Conservation (phyloP, 2,888 invertebrate genomes). For the Hybos culiciformis region DNA sequence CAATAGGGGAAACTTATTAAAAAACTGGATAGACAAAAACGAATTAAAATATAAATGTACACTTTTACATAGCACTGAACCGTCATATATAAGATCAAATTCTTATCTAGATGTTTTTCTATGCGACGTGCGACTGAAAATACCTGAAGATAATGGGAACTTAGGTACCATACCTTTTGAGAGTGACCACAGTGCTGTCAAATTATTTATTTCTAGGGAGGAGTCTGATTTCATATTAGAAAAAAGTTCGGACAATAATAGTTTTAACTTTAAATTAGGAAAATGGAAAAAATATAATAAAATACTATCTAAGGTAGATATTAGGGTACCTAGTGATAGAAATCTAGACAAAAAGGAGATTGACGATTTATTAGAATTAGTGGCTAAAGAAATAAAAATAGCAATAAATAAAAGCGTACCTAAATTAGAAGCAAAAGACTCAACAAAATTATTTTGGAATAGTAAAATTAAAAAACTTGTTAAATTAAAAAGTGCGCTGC, state of each 20-base stretch:
- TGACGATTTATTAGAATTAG: not conserved
- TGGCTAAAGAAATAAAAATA: not conserved
- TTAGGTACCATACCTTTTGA: not conserved
- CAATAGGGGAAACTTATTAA: slow-evolving; percentile 3
- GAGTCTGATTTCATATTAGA: not conserved
- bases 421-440: not conserved
- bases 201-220: not conserved
- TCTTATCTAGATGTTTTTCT: slow-evolving; percentile 4
- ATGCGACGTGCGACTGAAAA: not conserved
- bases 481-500: not conserved
- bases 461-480: not conserved
- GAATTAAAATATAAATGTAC: not conserved
- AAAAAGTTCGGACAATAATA: not conserved
- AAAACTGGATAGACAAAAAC: slow-evolving; percentile 3
- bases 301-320: not conserved
- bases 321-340: not conserved
- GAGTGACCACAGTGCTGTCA: not conserved
- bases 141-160: not conserved
- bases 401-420: not conserved
- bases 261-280: not conserved
- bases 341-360: not conserved
- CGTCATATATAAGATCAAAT: not conserved
- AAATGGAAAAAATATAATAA: not conserved
- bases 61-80: not conserved
- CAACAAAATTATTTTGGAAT: not conserved